Conservation (phyloP, 2,888 invertebrate species). For the Zaprionus bogoriensis region DNA sequence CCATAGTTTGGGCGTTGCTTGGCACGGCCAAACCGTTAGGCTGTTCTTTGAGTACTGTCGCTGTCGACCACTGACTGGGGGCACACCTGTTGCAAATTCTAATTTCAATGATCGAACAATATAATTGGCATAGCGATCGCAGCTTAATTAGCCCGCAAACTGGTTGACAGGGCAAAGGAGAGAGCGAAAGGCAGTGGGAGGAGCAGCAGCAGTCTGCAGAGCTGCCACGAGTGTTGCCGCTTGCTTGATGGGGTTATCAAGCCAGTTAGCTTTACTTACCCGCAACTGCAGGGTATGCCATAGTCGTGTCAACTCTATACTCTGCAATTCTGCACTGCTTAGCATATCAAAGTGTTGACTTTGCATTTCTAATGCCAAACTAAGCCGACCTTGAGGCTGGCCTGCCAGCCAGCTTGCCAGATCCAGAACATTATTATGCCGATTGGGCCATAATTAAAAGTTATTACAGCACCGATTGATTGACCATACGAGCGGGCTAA, state of each 20-base stretch:
- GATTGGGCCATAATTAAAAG: constrained; percentile 68
- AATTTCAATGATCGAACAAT: constrained; percentile 64
- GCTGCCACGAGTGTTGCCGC: too few species aligned
- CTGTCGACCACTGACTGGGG: constrained; percentile 26
- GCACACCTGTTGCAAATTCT: constrained; percentile 71
- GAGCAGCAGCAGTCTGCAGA: constrained; percentile 36
- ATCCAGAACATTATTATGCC: constrained; percentile 55
- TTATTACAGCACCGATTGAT: constrained; percentile 69
- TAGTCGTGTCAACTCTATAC: not conserved
- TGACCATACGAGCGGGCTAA: constrained; percentile 52
- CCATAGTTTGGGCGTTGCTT: constrained; percentile 37
- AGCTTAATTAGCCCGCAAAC: constrained; percentile 64
- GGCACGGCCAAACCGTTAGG: constrained; percentile 59
- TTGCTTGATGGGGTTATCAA: too few species aligned
- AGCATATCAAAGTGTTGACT: not conserved
- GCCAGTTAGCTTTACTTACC: too few species aligned
- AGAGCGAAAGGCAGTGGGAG: not conserved
- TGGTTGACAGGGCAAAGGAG: constrained; percentile 42
- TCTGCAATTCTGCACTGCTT: not conserved
- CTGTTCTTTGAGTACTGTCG: constrained; percentile 40
- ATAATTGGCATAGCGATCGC: constrained; percentile 55
- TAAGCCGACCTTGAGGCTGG: constrained; percentile 28
- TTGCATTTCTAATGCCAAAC: not conserved
- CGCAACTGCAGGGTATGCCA: not conserved
- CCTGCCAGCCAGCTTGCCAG: constrained; percentile 31